Conservation (phyloP, 1,140 invertebrate genomes). For the Cydia fagiglandana region DNA sequence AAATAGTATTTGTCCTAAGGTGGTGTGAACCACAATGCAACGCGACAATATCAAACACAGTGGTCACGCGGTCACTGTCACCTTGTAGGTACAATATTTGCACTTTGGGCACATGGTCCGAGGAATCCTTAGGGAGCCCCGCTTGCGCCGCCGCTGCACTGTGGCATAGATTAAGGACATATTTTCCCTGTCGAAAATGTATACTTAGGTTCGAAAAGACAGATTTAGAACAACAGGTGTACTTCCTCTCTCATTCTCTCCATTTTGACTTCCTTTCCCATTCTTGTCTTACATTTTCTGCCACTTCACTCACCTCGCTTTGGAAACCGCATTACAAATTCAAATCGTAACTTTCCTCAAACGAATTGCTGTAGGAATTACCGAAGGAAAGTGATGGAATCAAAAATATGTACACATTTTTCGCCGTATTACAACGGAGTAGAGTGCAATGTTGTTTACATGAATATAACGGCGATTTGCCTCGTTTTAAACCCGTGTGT, state of each 20-base stretch:
- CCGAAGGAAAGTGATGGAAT: not conserved
- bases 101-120: no score
- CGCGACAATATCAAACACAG: no score
- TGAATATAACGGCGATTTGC: not conserved
- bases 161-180: no score
- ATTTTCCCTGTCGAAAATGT: no score
- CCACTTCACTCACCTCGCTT: not conserved
- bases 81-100: no score
- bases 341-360: conserved; percentile 1
- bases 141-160: no score
- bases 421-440: not conserved
- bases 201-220: no score
- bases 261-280: not conserved
- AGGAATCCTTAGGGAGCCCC: no score
- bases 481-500: not conserved
- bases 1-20: no score
- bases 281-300: not conserved
- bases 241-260: not conserved
- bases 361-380: not conserved
- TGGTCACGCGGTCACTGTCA: no score
- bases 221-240: no score
- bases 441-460: not conserved
- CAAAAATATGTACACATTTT: not conserved
- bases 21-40: no score
- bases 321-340: not conserved